These are phyloP conservation scores for Drosophila quinaria DNA, from an alignment of 2,888 invertebrate species.

Conservation along the genomic window DNA sequence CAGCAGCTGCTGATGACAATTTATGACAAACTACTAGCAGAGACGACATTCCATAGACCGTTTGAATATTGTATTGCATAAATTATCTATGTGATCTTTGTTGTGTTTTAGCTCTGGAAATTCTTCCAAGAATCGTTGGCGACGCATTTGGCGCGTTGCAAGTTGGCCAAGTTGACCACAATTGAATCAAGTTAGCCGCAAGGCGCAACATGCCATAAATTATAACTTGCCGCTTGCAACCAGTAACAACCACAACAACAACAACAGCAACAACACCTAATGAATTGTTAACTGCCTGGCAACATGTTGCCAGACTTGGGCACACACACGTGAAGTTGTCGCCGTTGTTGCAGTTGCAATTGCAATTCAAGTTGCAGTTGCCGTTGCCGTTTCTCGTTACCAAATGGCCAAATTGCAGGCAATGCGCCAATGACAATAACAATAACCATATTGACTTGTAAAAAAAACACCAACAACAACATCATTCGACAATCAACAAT, in stretches of 20 bases:
- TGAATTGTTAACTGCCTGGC: slow-evolving; percentile 83
- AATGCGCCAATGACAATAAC: slow-evolving; percentile 71
- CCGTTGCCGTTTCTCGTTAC: slow-evolving; percentile 38
- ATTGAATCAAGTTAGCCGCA: slow-evolving; percentile 48
- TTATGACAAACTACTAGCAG: slow-evolving; percentile 40
- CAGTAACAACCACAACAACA: slow-evolving; percentile 29
- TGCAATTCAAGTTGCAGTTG: slow-evolving; percentile 29
- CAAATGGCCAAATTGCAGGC: slow-evolving; percentile 69
- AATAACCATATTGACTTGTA: slow-evolving; percentile 78
- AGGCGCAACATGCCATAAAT: slow-evolving; percentile 73
- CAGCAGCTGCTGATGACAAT: slow-evolving; percentile 35
- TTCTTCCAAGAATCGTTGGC: slow-evolving; percentile 72
- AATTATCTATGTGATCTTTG: slow-evolving; percentile 40
- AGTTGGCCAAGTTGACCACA: slow-evolving; percentile 55
- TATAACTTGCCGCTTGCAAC: slow-evolving; percentile 56
- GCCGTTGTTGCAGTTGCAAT: slow-evolving; percentile 30
- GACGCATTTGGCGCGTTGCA: slow-evolving; percentile 58
- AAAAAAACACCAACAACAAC: slow-evolving; percentile 35
- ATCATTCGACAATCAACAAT: slow-evolving; percentile 34
- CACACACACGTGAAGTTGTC: slow-evolving; percentile 62
- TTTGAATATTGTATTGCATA: slow-evolving; percentile 52
- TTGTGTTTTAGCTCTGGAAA: slow-evolving; percentile 44
- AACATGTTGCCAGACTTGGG: slow-evolving; percentile 63
- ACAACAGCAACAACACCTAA: slow-evolving; percentile 71
- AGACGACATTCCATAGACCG: slow-evolving; percentile 45